phyloP scores from a whole-genome alignment of 2,113 vertebrate species.

The Struthidea cinerea region DNA sequence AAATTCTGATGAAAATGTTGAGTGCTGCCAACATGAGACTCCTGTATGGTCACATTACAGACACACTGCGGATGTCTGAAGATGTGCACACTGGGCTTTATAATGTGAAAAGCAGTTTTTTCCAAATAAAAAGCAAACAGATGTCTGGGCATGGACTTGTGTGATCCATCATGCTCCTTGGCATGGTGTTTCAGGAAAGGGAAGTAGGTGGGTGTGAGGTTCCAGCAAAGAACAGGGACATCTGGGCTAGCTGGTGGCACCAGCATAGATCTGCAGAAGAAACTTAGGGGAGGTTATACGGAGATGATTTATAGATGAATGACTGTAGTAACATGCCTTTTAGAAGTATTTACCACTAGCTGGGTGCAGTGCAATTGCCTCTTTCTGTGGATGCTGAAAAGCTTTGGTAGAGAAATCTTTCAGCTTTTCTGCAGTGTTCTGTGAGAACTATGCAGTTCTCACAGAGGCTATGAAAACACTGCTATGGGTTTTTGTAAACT shows the following conservation, averaged over 20 bases:
- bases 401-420: no score
- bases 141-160: neutral
- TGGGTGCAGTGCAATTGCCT: neutral
- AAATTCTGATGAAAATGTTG: neutral
- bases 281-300: neutral
- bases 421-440: no score
- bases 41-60: neutral
- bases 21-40: neutral
- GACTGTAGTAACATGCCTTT: neutral
- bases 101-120: neutral
- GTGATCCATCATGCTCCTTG: neutral
- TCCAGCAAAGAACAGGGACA: neutral
- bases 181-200: neutral
- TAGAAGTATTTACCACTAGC: neutral
- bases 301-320: neutral
- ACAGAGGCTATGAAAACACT: no score
- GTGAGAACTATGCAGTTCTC: no score
- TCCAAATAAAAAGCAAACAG: neutral
- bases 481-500: no score
- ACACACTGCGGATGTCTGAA: neutral
- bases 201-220: neutral
- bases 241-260: neutral
- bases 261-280: neutral
- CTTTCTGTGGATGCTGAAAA: no score
- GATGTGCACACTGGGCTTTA: neutral